Evolutionary conservation across 2,888 invertebrate genomes (phyloP).

Genomic region (Drosophila pullipes): DNA sequence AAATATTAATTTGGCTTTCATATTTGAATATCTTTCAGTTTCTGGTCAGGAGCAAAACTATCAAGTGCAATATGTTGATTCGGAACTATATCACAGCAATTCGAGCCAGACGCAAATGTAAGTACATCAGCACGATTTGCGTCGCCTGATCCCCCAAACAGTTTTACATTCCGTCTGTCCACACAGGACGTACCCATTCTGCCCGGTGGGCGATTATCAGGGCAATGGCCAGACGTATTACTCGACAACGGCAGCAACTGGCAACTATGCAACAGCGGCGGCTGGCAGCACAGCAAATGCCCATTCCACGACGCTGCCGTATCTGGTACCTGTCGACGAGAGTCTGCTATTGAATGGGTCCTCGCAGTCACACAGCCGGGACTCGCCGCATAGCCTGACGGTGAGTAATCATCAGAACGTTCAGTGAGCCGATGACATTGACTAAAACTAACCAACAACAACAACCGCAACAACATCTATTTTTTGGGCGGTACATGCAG

Average conservation of each 20-base stretch:
- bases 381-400: constrained; percentile 90
- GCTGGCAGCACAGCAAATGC: constrained; percentile 82
- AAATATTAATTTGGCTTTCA: background rate
- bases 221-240: constrained; percentile 88
- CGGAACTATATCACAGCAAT: constrained; percentile 88
- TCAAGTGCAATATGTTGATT: constrained; percentile 92
- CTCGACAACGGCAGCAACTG: constrained; percentile 86
- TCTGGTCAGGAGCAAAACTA: constrained; percentile 86
- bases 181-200: constrained; percentile 91
- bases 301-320: constrained; percentile 86
- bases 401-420: constrained; percentile 86
- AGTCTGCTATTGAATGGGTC: constrained; percentile 87
- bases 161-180: constrained; percentile 7
- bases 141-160: background rate
- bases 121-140: constrained; percentile 55
- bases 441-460: constrained; percentile 39
- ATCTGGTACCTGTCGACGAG: constrained; percentile 90
- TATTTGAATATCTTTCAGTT: constrained; percentile 69
- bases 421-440: constrained; percentile 53
- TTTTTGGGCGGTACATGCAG: constrained; percentile 59
- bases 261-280: constrained; percentile 87
- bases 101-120: constrained; percentile 88
- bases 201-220: constrained; percentile 89
- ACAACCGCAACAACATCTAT: background rate
- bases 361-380: constrained; percentile 86